Percentiles rank a stretch among this genome's conserved stretches.
These are phyloP conservation scores for Acrobasis consociella DNA, from an alignment of 2,888 invertebrate species.

Conservation along the genomic window DNA sequence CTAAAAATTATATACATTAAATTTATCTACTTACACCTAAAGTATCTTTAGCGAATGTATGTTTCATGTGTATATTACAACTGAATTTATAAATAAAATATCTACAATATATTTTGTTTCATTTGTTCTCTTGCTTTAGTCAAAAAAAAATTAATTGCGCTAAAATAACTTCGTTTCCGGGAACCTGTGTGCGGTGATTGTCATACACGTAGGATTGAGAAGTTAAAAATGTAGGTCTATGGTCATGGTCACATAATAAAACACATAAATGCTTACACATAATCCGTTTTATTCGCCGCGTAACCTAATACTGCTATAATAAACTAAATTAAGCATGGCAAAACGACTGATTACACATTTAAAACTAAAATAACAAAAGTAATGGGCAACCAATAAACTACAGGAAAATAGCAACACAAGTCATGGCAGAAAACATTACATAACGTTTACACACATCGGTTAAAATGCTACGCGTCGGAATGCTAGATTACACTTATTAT, in stretches of 20 bases:
- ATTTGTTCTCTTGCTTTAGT: neutral
- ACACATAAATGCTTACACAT: constrained; percentile 54
- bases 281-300: constrained; percentile 58
- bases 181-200: too few species aligned
- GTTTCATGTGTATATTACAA: neutral
- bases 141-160: too few species aligned
- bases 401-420: constrained; percentile 6
- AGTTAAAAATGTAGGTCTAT: too few species aligned
- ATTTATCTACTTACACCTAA: neutral
- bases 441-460: neutral
- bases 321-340: constrained; percentile 59
- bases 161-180: too few species aligned
- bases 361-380: constrained; percentile 11
- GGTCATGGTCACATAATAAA: constrained; percentile 25
- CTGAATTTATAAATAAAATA: constrained; percentile 10
- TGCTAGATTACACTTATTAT: constrained; percentile 25
- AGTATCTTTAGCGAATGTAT: neutral
- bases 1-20: neutral
- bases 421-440: constrained; percentile 5
- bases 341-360: constrained; percentile 38
- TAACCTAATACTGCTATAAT: constrained; percentile 48
- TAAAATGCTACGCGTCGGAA: constrained; percentile 28
- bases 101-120: neutral
- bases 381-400: constrained; percentile 44
- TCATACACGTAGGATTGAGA: too few species aligned